Conservation (phyloP, 1,140 invertebrate genomes). For the Cotesia typhae region DNA sequence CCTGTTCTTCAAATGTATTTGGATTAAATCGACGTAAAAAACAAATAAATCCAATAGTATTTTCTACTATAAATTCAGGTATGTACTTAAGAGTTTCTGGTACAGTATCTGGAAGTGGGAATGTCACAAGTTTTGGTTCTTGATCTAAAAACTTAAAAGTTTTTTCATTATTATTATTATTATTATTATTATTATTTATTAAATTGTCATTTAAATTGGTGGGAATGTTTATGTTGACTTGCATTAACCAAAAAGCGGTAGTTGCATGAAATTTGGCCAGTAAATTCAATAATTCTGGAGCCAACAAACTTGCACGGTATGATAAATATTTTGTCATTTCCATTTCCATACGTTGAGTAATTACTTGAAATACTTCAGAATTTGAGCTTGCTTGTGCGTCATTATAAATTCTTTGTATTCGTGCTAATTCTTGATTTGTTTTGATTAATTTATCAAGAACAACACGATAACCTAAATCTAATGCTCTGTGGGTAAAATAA, state of each 20-base stretch:
- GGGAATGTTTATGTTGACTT: slow-evolving; percentile 73
- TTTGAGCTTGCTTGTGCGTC: slow-evolving; percentile 68
- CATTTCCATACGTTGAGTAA: slow-evolving; percentile 72
- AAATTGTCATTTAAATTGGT: slow-evolving; percentile 44
- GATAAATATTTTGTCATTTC: slow-evolving; percentile 73
- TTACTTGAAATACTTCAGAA: slow-evolving; percentile 68
- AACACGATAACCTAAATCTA: slow-evolving; percentile 84
- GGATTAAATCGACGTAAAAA: slow-evolving; percentile 75
- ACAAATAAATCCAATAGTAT: slow-evolving; percentile 81
- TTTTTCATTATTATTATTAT: too few relatives aligned
- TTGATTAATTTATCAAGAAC: slow-evolving; percentile 79
- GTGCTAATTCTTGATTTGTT: slow-evolving; percentile 75
- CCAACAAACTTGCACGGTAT: slow-evolving; percentile 76
- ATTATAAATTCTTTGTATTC: slow-evolving; percentile 76
- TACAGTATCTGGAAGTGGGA: slow-evolving; percentile 73
- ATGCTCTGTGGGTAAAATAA: slow-evolving; percentile 85
- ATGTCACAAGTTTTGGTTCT: slow-evolving; percentile 67
- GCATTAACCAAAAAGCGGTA: slow-evolving; percentile 85
- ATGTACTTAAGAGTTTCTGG: slow-evolving; percentile 78
- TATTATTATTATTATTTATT: too few relatives aligned
- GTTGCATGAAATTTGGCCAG: slow-evolving; percentile 81
- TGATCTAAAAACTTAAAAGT: slow-evolving; percentile 16
- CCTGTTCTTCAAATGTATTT: slow-evolving; percentile 71
- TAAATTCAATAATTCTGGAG: slow-evolving; percentile 74
- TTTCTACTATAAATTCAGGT: slow-evolving; percentile 91